phyloP scores from a whole-genome alignment of 2,113 vertebrate genomes.

The Recurvirostra avosetta region DNA sequence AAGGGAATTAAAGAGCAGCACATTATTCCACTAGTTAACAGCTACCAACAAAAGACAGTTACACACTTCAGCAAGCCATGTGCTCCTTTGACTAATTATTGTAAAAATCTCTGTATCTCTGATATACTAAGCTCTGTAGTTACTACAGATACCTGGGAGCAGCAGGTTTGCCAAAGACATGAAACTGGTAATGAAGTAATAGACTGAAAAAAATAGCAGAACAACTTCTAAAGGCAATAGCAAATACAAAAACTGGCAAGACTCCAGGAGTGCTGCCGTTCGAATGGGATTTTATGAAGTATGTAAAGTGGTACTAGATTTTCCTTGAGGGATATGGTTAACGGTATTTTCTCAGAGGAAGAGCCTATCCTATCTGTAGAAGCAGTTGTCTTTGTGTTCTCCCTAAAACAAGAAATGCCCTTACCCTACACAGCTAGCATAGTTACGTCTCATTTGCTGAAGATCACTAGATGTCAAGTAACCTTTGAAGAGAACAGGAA shows the following conservation, averaged over 20 bases:
- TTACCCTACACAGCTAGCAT: not conserved
- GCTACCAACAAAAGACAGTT: not conserved
- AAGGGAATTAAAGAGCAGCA: not conserved
- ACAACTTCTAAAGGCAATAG: not conserved
- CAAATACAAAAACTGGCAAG: not conserved
- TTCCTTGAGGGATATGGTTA: not conserved
- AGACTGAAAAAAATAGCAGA: not conserved
- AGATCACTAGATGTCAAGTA: not conserved
- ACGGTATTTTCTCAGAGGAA: not conserved
- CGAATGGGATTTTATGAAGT: not conserved
- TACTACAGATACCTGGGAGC: not conserved
- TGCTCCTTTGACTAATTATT: not conserved
- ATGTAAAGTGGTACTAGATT: not conserved
- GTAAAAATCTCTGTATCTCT: not conserved
- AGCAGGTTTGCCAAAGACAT: not conserved
- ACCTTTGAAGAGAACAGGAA: not conserved
- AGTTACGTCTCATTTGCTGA: not conserved
- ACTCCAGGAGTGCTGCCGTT: not conserved
- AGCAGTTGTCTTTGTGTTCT: not conserved
- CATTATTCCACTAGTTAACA: not conserved
- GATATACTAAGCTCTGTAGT: not conserved
- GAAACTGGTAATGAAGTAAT: not conserved
- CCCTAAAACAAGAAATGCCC: not conserved
- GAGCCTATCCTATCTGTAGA: not conserved
- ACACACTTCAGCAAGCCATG: not conserved